Evolutionary conservation across 2,888 invertebrate species (phyloP), one percentile per base, ranked within the genome.

Genomic region (Heliconius ismenius): DNA sequence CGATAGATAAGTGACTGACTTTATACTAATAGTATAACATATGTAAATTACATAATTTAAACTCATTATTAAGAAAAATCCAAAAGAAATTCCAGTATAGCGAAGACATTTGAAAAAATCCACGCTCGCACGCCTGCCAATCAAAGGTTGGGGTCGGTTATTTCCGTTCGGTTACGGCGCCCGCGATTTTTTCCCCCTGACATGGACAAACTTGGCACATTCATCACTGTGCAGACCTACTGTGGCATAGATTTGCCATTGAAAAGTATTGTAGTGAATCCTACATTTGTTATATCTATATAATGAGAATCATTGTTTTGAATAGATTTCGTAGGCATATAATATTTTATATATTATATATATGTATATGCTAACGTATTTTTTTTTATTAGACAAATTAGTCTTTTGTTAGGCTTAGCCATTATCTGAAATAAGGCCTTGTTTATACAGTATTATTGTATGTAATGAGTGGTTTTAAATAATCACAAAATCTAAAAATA

Each of bases 161-260:
- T 89, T 91, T 90, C 90, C 89, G 88, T 85, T 84, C 83, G 86
- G 86, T 84, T 83, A 76, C 78, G 83, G 83, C 83, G 84, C 81
- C 83, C 82, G 84, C 86, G 86, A 86, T 85, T 88, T 91, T 91
- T 90, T 88, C 83, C 81, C 81, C 83, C 85, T 88, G 92, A 92
- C 92, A 86, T 84, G 87, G 87, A 92, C 91, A 89, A 92, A 92
- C 91, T 91, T 86, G 88, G 86, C 86, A 89, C 91, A 92, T 92
- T 88, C 91, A 91, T 92, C 92, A 92, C 90, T 79, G 81, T 77
- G 79, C 75, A 79, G 82, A 79, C 43, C 13, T 77, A 24, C 24
- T 21, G 73, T 60, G 13, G 43, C 4, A 39, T 73, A 76, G 76
- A 76, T 18, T 39, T 32, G 76, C 9, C 26, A 36, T 0, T 13